Percentiles rank a stretch among this genome's conserved stretches.
These are phyloP conservation scores for Chelonia mydas DNA, from an alignment of 2,797 vertebrate species.

Conservation along the genomic window DNA sequence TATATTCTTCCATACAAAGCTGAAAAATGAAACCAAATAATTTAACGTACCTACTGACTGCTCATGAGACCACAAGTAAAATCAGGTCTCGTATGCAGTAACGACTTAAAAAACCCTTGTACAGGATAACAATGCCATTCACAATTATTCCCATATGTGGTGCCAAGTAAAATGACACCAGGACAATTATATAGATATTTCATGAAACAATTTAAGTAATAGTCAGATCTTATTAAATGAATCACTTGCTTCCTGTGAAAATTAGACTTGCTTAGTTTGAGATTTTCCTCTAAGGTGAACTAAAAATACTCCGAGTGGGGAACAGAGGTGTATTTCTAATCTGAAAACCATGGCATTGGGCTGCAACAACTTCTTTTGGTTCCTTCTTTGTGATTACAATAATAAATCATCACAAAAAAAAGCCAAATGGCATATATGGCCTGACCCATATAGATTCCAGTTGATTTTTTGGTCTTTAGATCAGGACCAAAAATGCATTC, in stretches of 20 bases:
- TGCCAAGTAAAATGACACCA: constrained; percentile 14
- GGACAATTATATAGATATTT: neutral
- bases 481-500: neutral
- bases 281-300: neutral
- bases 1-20: neutral
- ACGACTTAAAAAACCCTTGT: neutral
- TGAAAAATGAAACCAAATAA: neutral
- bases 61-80: constrained; percentile 37
- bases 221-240: constrained; percentile 35
- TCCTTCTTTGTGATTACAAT: neutral
- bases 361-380: neutral
- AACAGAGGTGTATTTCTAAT: neutral
- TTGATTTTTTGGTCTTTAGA: neutral
- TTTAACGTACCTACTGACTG: neutral
- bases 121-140: neutral
- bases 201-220: neutral
- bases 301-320: neutral
- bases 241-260: constrained; percentile 52
- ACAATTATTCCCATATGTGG: constrained; percentile 28
- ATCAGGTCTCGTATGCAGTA: neutral
- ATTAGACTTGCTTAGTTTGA: neutral
- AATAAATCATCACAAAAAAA: neutral
- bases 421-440: neutral
- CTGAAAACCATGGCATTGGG: neutral
- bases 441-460: neutral